Evolutionary conservation across 2,797 vertebrate genomes (phyloP).

Genomic region (Ctenochaetus hawaiiensis): DNA sequence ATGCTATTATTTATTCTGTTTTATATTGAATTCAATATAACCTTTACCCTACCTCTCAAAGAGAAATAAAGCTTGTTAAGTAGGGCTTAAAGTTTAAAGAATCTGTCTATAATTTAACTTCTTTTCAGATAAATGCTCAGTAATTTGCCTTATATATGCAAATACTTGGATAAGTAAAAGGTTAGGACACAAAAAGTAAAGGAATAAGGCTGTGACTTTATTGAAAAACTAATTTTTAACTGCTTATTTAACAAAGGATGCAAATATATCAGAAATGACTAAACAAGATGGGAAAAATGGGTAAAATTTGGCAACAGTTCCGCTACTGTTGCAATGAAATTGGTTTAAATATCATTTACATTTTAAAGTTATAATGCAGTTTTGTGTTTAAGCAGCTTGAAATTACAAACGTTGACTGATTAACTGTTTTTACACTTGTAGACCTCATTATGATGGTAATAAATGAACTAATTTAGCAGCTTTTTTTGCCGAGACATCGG

Average conservation of each 20-base stretch:
- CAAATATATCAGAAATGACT: no score
- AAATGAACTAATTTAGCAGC: background rate
- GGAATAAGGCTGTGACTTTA: no score
- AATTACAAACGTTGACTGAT: background rate
- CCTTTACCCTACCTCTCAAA: background rate
- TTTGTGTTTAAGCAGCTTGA: conserved; percentile 5
- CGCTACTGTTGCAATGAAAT: no score
- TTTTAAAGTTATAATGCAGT: background rate
- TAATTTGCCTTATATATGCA: no score
- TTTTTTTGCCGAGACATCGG: background rate
- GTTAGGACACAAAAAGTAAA: no score
- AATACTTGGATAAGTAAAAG: no score
- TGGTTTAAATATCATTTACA: no score
- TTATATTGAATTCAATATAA: background rate
- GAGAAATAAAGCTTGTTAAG: background rate
- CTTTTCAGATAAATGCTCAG: background rate
- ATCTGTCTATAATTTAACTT: background rate
- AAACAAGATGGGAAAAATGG: no score
- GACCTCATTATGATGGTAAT: conserved; percentile 4
- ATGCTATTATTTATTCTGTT: background rate
- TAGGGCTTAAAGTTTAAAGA: background rate
- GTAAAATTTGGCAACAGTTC: no score
- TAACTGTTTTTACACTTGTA: background rate
- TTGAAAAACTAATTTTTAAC: no score
- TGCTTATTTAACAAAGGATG: no score